These are phyloP conservation scores for Noturus placidus DNA, from an alignment of 2,113 vertebrate genomes.

Conservation along the genomic window DNA sequence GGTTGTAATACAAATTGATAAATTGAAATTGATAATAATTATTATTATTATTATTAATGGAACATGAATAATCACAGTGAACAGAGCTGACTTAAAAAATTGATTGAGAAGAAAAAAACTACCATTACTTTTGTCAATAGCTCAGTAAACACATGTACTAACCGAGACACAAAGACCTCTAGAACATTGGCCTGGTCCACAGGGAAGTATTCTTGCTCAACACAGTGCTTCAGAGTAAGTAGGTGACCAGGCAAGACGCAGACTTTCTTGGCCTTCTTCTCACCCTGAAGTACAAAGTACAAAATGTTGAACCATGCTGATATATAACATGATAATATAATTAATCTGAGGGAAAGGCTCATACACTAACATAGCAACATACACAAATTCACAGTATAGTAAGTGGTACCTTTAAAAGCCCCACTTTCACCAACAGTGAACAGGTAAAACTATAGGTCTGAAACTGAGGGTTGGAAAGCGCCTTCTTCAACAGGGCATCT, in stretches of 20 bases:
- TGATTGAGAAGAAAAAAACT: background rate
- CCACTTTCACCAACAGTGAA: slow-evolving; percentile 84
- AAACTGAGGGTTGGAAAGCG: slow-evolving; percentile 80
- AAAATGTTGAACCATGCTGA: background rate
- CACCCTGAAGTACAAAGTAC: slow-evolving; percentile 74
- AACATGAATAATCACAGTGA: background rate
- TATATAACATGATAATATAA: background rate
- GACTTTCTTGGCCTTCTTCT: slow-evolving; percentile 82
- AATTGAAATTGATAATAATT: too few relatives aligned
- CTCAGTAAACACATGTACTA: slow-evolving; percentile 53
- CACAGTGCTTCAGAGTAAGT: slow-evolving; percentile 83
- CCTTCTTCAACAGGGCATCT: slow-evolving; percentile 88
- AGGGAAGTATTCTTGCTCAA: slow-evolving; percentile 90
- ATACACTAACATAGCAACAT: background rate
- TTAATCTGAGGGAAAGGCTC: background rate
- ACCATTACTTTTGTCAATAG: background rate
- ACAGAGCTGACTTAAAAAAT: background rate
- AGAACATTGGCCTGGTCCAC: slow-evolving; percentile 79
- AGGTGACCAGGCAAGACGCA: slow-evolving; percentile 83
- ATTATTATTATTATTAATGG: too few relatives aligned
- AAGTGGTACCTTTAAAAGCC: slow-evolving; percentile 85
- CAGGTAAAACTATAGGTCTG: slow-evolving; percentile 84
- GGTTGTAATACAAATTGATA: too few relatives aligned
- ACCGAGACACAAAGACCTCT: slow-evolving; percentile 85
- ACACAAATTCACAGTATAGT: background rate